Percentiles rank a stretch among this genome's conserved stretches.
phyloP scores from a whole-genome alignment of 2,797 vertebrate genomes.

The Monodelphis domestica region DNA sequence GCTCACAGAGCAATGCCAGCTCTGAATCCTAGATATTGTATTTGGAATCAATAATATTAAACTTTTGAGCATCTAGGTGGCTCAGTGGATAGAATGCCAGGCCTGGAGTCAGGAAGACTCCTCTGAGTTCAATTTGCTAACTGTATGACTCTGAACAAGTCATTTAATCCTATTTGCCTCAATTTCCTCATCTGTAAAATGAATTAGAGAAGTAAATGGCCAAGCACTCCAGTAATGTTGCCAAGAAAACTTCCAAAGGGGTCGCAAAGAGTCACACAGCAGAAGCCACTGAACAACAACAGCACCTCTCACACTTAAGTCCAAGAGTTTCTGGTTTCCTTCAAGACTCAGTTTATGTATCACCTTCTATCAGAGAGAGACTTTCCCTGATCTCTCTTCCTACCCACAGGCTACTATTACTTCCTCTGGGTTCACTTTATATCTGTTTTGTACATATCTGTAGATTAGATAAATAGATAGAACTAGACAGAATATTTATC shows the following conservation, averaged over 20 bases:
- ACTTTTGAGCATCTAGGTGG: too few relatives aligned
- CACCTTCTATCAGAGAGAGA: not conserved
- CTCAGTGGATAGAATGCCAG: too few relatives aligned
- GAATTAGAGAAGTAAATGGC: too few relatives aligned
- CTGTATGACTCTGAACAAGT: too few relatives aligned
- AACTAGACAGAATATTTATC: not conserved
- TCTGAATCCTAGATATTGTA: not conserved
- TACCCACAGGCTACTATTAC: not conserved
- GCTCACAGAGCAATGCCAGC: not conserved
- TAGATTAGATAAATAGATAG: not conserved
- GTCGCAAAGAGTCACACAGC: too few relatives aligned
- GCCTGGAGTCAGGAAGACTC: too few relatives aligned
- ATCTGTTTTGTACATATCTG: not conserved
- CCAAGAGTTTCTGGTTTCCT: not conserved
- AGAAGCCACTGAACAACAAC: too few relatives aligned
- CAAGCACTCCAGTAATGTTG: too few relatives aligned
- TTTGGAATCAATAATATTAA: not conserved
- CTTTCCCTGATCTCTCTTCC: not conserved
- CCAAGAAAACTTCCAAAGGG: too few relatives aligned
- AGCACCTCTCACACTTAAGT: not conserved
- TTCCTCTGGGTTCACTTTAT: not conserved
- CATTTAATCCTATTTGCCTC: too few relatives aligned
- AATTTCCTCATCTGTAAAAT: too few relatives aligned
- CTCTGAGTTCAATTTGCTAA: too few relatives aligned
- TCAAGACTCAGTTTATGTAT: not conserved